Conservation (phyloP, 2,113 vertebrate genomes). For the Melanocharis versteri region DNA sequence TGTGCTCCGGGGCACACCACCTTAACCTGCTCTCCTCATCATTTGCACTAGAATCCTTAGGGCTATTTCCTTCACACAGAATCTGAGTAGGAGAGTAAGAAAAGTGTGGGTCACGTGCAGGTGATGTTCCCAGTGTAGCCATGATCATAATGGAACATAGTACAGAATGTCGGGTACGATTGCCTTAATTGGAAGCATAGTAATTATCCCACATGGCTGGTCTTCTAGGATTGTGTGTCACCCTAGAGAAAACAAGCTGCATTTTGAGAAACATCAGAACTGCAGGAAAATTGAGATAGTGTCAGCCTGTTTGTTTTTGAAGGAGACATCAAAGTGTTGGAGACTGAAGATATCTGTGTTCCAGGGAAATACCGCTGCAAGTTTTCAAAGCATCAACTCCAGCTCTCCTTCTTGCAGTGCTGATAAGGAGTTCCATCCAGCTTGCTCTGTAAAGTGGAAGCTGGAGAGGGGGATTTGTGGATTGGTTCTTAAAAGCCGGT, state of each 20-base stretch:
- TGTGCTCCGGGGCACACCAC: background rate
- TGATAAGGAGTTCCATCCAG: slow-evolving; percentile 34
- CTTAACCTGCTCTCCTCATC: background rate
- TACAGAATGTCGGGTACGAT: background rate
- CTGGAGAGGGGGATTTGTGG: background rate
- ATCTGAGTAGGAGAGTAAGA: background rate
- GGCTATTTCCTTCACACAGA: background rate
- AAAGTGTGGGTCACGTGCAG: background rate
- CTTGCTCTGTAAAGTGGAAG: background rate
- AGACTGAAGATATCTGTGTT: slow-evolving; percentile 12
- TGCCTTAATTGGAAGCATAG: background rate
- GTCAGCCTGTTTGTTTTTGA: slow-evolving; percentile 41
- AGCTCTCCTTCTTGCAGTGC: background rate
- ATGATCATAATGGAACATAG: background rate
- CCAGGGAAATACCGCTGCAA: background rate
- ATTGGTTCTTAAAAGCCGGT: background rate
- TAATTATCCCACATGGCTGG: background rate
- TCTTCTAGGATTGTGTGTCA: background rate
- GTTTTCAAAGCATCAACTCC: background rate
- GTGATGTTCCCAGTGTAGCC: background rate
- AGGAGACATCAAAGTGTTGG: slow-evolving; percentile 45
- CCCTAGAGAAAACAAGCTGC: slow-evolving; percentile 2
- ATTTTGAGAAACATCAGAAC: slow-evolving; percentile 44
- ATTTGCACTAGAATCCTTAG: background rate
- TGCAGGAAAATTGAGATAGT: slow-evolving; percentile 12